Percentiles rank a stretch among this genome's conserved stretches.
phyloP scores from a whole-genome alignment of 2,888 invertebrate species.

The Piscicola geometra region DNA sequence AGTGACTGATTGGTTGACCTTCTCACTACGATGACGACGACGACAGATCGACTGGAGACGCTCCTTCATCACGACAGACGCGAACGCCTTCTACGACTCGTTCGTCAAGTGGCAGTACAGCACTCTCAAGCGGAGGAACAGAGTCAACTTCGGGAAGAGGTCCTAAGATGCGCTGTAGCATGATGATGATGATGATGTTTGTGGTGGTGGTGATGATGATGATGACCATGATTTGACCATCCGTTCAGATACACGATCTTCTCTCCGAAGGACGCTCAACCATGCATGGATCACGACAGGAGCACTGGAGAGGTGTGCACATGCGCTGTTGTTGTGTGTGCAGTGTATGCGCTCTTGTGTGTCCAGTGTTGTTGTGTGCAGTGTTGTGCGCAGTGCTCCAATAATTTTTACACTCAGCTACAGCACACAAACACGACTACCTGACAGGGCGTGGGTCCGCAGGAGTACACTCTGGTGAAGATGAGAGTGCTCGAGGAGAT shows the following conservation, averaged over 20 bases:
- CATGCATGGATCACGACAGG: conserved; percentile 99
- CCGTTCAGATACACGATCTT: conserved; percentile 74
- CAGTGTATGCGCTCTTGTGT: background rate
- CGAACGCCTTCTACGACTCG: conserved; percentile 93
- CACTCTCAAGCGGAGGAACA: conserved; percentile 76
- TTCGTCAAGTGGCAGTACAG: conserved; percentile 95
- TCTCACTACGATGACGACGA: no score
- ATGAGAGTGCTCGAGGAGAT: conserved; percentile 75
- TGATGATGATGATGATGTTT: no score
- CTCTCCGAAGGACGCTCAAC: conserved; percentile 92
- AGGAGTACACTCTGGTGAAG: conserved; percentile 94
- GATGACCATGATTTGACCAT: no score
- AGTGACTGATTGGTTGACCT: no score
- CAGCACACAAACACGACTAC: no score
- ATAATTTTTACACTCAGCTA: no score
- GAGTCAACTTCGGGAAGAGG: conserved; percentile 92
- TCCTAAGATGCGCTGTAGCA: conserved; percentile 38
- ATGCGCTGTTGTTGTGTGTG: background rate
- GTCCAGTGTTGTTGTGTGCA: no score
- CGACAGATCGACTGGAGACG: conserved; percentile 90
- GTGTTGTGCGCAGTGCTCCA: no score
- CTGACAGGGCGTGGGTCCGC: conserved; percentile 79
- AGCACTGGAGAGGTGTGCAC: conserved; percentile 72
- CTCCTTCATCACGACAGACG: conserved; percentile 96
- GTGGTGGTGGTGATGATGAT: no score